phyloP scores from a whole-genome alignment of 1,140 invertebrate species.

The Platyscapa corneri region DNA sequence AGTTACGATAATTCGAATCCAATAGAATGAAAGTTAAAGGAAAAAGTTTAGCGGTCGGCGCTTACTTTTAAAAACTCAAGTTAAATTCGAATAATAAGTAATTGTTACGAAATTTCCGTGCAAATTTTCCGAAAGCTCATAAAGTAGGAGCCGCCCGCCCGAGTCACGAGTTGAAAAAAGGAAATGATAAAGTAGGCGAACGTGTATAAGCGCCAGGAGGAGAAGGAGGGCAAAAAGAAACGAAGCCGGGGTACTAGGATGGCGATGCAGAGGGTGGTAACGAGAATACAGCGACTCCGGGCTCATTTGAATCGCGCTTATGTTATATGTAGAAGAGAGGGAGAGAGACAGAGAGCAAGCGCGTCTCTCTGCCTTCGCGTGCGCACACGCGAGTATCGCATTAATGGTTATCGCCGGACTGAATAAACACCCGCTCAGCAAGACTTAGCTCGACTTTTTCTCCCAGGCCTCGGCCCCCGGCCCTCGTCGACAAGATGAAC shows the following conservation, averaged over 20 bases:
- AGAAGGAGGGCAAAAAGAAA: slow-evolving; percentile 42
- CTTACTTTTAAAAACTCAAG: not conserved
- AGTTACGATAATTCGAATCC: not conserved
- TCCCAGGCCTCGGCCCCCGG: not conserved
- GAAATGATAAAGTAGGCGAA: slow-evolving; percentile 12
- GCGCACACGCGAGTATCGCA: not conserved
- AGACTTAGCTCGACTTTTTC: not conserved
- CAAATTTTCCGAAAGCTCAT: not conserved
- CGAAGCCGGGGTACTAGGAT: slow-evolving; percentile 43
- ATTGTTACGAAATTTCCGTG: slow-evolving; percentile 1
- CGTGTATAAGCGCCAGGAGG: not conserved
- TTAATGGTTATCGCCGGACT: slow-evolving; percentile 46
- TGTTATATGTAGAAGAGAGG: no score
- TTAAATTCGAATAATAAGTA: slow-evolving; percentile 3
- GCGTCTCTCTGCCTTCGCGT: no score
- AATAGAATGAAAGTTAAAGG: not conserved
- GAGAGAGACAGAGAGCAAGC: not conserved
- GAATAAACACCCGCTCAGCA: slow-evolving; percentile 35
- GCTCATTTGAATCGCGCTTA: slow-evolving; percentile 35
- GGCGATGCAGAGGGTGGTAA: slow-evolving; percentile 14
- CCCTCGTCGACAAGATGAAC: not conserved
- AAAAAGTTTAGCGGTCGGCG: not conserved
- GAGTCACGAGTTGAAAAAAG: not conserved
- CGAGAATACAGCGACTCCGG: not conserved
- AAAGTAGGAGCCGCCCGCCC: not conserved